Evolutionary conservation across 2,113 vertebrate species (phyloP).

Genomic region (Anoura caudifer): DNA sequence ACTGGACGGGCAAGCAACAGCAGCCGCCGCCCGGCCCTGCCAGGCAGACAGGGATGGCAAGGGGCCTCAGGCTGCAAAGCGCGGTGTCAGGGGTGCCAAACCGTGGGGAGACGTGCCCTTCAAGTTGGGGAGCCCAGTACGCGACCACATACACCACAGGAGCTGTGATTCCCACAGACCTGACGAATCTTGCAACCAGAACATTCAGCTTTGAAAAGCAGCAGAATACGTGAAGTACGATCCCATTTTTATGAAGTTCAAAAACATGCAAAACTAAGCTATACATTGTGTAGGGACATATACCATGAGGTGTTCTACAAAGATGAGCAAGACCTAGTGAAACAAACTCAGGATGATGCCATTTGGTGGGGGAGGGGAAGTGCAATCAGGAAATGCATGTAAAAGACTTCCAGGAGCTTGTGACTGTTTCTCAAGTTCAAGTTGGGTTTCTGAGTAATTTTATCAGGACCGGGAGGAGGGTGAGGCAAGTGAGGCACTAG

Average conservation of each 20-base stretch:
- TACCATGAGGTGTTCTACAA: not conserved
- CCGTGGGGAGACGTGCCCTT: accelerated
- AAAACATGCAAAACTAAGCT: not conserved
- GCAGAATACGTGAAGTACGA: not conserved
- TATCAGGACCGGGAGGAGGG: not conserved
- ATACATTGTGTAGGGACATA: accelerated
- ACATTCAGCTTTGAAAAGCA: not conserved
- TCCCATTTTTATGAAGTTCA: not conserved
- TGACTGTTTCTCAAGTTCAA: not conserved
- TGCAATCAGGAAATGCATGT: not conserved
- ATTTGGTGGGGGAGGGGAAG: accelerated
- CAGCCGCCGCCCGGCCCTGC: too few relatives aligned
- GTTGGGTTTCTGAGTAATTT: not conserved
- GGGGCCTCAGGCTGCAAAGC: accelerated
- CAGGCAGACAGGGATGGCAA: not conserved
- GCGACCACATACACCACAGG: not conserved
- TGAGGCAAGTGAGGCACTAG: not conserved
- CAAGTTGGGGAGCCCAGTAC: not conserved
- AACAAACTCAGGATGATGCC: not conserved
- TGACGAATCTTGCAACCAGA: not conserved
- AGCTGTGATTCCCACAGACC: not conserved
- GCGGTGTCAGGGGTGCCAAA: not conserved
- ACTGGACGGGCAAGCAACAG: accelerated
- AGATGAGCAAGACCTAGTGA: not conserved
- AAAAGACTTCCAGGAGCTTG: not conserved